Evolutionary conservation across 2,888 invertebrate genomes (phyloP), one percentile per base, ranked within the genome.

Genomic region (Marronus borbonicus): DNA sequence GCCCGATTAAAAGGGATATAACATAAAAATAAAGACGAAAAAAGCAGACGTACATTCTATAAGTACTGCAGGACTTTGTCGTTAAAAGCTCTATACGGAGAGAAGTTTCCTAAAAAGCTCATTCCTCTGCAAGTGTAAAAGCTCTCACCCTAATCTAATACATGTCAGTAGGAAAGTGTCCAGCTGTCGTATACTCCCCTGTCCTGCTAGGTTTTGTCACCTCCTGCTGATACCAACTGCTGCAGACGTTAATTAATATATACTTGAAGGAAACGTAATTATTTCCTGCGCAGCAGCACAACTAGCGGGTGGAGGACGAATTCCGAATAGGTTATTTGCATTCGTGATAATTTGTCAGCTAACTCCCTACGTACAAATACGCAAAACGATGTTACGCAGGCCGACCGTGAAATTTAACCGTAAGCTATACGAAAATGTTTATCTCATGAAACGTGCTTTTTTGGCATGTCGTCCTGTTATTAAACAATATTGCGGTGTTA

Each of bases 171-270:
- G 86, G 86, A 86, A 87, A 87, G 84, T 86, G 87, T 87, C 87
- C 87, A 87, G 86, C 86, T 87, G 87, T 87, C 87, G 86, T 84
- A 84, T 77, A 70, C 81, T 80, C 80, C 79, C 80, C 81, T 78
- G 80, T 81, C 80, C 80, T 79, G 79, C 81, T 81, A 83, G 85
- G 83, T 85, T 84, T 84, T 86, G 85, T 84, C 85, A 85, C 85
- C 86, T 87, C 86, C 86, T 85, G 87, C 87, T 87, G 86, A 86
- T 86, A 85, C 85, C 87, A 85, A 86, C 86, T 88, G 88, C 86
- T 87, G 84, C 86, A 88, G 88, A 88, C 88, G 86, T 88, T 88
- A 88, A 89, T 89, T 89, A 89, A 88, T 88, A 88, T 88, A 87
- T 88, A 87, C 87, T 87, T 84, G 84, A 84, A 86, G 87, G 87